Base-by-base conservation (phyloP, 2,113 vertebrate species). In the Melanerpes formicivorus region DNA sequence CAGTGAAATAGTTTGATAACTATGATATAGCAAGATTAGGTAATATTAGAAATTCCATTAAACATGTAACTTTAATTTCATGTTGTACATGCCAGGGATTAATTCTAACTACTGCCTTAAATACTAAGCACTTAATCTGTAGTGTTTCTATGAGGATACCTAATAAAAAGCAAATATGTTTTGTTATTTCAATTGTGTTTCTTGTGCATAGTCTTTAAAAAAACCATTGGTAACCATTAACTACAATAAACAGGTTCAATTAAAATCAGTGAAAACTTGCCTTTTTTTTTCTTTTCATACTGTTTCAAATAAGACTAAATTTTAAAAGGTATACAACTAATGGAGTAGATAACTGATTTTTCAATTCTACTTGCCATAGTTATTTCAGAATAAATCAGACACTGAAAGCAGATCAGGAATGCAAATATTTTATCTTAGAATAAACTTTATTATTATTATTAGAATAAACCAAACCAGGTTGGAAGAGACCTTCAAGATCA, bases 21-120 rank as follows among this genome's bases (percentile, higher is more conserved):
- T 82, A 30, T 0, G 1, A 9, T 70, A 34, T 55, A 30, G 18
- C 25, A 44, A 90, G 55, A 59, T 18, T 40, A 42, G 82, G 52
- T 19, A 74, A 8, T 91, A 52, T n/a, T 60, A 80, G 55, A 73
- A 80, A 69, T 77, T 55, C 26, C 30, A 6, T 81, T 40, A 82
- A 85, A 71, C 6, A 21, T 21, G 29, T 74, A 85, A 90, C 52
- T 92, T 83, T n/a, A 76, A 37, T 92, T 93, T 84, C 56, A 52
- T 8, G 25, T 83, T 52, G 34, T 85, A 64, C 32, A 6, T 85
- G 60, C n/a, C 56, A 82, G 40, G 27, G 77, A 69, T 79, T 79
- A 90, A 54, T 93, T 93, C 48, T 54, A 81, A 84, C 79, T 76
- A 44, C 18, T 75, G 5, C 80, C 40, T 63, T 85, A 80, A 94